Evolutionary conservation across 2,113 vertebrate genomes (phyloP).

Genomic region (Hippocampus barbouri): DNA sequence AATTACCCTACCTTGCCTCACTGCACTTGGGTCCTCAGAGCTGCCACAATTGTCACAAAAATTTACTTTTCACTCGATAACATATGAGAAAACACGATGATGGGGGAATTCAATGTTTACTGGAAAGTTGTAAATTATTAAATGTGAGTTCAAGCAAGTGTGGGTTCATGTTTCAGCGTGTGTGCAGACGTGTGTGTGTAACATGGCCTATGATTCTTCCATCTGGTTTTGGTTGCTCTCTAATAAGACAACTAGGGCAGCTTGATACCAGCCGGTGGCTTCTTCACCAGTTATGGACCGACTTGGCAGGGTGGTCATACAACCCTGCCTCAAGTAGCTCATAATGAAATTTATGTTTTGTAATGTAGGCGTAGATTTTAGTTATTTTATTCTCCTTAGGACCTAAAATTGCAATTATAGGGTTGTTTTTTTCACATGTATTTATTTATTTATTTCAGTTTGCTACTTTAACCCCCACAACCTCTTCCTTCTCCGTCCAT

Average conservation of each 20-base stretch:
- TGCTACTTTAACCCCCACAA: too few species aligned
- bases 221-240: constrained; percentile 47
- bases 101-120: background rate
- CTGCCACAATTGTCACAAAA: background rate
- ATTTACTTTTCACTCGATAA: background rate
- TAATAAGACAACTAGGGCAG: constrained; percentile 39
- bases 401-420: too few species aligned
- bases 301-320: constrained; percentile 9
- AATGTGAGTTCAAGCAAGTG: background rate
- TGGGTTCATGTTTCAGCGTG: background rate
- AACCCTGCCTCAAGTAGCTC: background rate
- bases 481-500: too few species aligned
- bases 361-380: background rate
- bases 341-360: background rate
- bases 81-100: too few species aligned
- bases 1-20: too few species aligned
- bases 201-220: constrained; percentile 45
- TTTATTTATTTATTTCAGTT: too few species aligned
- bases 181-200: constrained; percentile 13
- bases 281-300: constrained; percentile 24
- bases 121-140: background rate
- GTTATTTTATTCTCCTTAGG: too few species aligned
- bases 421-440: too few species aligned
- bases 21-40: too few species aligned
- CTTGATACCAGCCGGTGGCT: constrained; percentile 11